These are phyloP conservation scores for Percina caprodes DNA, from an alignment of 2,113 vertebrate genomes.

Conservation along the genomic window DNA sequence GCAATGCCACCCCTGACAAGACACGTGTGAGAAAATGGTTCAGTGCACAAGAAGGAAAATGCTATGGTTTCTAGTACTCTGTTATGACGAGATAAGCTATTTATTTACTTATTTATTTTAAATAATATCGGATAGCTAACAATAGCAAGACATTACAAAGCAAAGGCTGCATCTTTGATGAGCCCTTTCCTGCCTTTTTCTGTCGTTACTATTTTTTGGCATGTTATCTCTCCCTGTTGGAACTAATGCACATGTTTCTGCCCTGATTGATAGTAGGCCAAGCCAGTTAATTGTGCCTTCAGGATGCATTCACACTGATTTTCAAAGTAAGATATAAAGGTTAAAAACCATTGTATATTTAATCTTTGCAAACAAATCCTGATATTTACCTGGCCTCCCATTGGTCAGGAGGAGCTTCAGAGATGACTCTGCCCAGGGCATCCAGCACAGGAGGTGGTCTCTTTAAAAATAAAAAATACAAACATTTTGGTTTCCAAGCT, in stretches of 20 bases:
- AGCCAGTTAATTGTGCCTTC: not conserved
- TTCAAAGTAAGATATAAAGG: not conserved
- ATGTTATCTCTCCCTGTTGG: not conserved
- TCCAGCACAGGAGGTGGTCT: slow-evolving; percentile 96
- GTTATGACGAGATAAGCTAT: not conserved
- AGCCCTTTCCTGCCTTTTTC: not conserved
- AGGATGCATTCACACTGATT: not conserved
- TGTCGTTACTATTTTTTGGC: not conserved
- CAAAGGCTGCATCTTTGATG: not conserved
- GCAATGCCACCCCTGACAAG: slow-evolving; percentile 93
- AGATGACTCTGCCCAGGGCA: slow-evolving; percentile 95
- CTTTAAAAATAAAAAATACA: slow-evolving; percentile 73
- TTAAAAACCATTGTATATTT: not conserved
- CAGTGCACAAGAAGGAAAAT: not conserved
- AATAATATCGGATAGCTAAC: not conserved
- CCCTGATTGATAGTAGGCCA: not conserved
- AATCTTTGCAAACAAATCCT: not conserved
- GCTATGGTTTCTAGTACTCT: not conserved
- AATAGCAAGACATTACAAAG: not conserved
- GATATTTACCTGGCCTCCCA: slow-evolving; percentile 95
- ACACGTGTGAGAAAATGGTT: not conserved
- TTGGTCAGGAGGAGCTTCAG: slow-evolving; percentile 96
- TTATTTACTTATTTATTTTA: too few species aligned
- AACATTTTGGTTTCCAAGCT: not conserved
- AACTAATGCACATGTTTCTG: not conserved